phyloP scores from a whole-genome alignment of 2,797 vertebrate species.

The Paguma larvata region DNA sequence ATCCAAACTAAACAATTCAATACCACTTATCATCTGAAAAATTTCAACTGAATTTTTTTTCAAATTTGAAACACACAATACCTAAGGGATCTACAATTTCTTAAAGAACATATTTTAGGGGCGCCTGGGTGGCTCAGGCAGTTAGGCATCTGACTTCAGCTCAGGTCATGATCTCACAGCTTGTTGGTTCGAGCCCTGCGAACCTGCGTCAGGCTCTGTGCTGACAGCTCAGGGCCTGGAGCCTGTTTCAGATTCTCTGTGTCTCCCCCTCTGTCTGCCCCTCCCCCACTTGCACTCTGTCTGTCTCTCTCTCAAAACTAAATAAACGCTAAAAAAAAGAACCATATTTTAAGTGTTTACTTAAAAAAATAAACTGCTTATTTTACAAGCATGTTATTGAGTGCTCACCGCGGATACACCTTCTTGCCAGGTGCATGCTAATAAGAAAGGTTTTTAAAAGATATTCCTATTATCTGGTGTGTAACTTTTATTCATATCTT shows the following conservation, averaged over 20 bases:
- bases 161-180: no score
- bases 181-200: no score
- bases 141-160: no score
- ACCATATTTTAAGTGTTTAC: background rate
- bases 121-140: no score
- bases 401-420: background rate
- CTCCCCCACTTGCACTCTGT: no score
- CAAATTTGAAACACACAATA: conserved; percentile 17
- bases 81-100: background rate
- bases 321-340: background rate
- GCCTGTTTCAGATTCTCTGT: no score
- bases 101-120: background rate
- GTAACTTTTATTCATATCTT: background rate
- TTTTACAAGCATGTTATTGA: background rate
- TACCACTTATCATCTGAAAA: background rate
- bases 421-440: background rate
- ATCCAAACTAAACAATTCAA: background rate
- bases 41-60: background rate
- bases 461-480: background rate
- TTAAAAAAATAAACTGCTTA: background rate
- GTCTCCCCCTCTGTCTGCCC: no score
- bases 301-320: no score
- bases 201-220: no score
- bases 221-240: no score
- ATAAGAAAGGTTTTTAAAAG: background rate